These are phyloP conservation scores for Exephanes ischioxanthus DNA, from an alignment of 2,888 invertebrate genomes.

Conservation along the genomic window DNA sequence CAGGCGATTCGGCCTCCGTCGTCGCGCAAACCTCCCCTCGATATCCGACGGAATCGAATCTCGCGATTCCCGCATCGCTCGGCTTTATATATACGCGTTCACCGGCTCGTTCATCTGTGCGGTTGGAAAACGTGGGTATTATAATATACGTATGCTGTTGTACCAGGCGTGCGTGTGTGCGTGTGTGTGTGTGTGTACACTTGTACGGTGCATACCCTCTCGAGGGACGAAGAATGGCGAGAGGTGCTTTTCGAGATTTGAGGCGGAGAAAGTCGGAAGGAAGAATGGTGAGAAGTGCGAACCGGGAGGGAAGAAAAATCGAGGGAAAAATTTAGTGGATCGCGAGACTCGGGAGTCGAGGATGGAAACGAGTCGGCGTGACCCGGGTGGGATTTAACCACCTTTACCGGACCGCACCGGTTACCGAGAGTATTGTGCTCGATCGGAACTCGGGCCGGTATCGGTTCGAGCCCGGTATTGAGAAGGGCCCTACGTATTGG, in stretches of 20 bases:
- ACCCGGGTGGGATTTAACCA: too few relatives aligned
- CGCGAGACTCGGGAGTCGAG: neutral
- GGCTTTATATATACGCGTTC: slow-evolving; percentile 42
- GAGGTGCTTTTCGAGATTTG: slow-evolving; percentile 41
- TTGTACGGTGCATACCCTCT: neutral
- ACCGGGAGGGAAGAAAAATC: neutral
- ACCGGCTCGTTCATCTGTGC: slow-evolving; percentile 7
- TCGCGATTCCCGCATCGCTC: slow-evolving; percentile 53
- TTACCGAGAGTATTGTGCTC: too few relatives aligned
- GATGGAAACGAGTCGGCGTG: neutral
- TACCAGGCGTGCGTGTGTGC: too few relatives aligned
- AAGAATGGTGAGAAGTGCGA: neutral
- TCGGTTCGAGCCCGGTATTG: too few relatives aligned
- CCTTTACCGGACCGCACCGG: too few relatives aligned
- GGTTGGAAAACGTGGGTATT: slow-evolving; percentile 16
- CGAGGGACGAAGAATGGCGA: slow-evolving; percentile 29
- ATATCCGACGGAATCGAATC: slow-evolving; percentile 47
- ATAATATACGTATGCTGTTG: neutral
- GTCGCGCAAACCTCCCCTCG: slow-evolving; percentile 10
- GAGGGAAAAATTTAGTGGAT: neutral
- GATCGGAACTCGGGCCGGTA: too few relatives aligned
- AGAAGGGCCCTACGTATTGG: too few relatives aligned
- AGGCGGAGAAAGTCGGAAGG: neutral
- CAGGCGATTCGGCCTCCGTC: slow-evolving; percentile 13
- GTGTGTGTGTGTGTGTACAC: neutral